These are phyloP conservation scores for Camarhynchus parvulus DNA, from an alignment of 2,113 vertebrate species.

Conservation along the genomic window DNA sequence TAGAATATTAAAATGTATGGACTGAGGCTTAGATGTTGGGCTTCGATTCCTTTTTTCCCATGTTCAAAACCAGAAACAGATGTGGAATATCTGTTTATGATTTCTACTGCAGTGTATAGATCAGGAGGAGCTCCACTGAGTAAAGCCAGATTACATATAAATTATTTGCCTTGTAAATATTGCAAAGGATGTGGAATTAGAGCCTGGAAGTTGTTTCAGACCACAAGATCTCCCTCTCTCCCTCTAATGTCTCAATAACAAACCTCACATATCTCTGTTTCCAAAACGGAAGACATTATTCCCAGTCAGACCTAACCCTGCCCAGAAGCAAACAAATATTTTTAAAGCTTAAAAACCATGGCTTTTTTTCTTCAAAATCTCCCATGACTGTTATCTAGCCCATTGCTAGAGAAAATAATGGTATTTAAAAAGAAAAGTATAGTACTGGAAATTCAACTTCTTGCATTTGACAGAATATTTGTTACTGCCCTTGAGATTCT, in stretches of 20 bases:
- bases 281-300: neutral
- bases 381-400: neutral
- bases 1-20: neutral
- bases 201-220: constrained; percentile 12
- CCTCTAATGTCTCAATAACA: neutral
- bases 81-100: constrained; percentile 23
- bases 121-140: neutral
- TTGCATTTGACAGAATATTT: neutral
- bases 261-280: neutral
- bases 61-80: constrained; percentile 30
- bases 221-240: neutral
- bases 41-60: neutral
- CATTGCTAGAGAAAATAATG: neutral
- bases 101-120: constrained; percentile 1
- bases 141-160: constrained; percentile 31
- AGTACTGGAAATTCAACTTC: neutral
- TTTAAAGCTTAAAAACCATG: neutral
- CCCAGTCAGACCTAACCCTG: neutral
- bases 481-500: neutral
- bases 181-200: constrained; percentile 24
- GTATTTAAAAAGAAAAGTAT: neutral
- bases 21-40: neutral
- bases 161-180: constrained; percentile 19
- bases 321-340: neutral
- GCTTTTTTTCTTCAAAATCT: neutral